A percentile compares a stretch with the other conserved stretches of the same genome.
Evolutionary conservation across 2,113 vertebrate genomes (phyloP).

Genomic region (Cyanistes caeruleus): DNA sequence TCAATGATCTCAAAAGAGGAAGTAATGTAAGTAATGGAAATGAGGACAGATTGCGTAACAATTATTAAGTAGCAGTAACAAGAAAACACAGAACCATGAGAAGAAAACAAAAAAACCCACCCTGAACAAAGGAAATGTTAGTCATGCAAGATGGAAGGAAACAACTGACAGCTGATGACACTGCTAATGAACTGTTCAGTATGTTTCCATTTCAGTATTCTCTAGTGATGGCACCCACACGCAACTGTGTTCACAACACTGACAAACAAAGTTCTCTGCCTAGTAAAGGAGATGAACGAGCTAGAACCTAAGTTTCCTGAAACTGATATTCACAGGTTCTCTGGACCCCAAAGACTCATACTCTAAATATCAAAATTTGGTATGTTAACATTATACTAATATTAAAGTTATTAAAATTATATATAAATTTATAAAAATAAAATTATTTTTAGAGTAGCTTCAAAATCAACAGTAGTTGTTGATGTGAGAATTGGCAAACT

Average conservation of each 20-base stretch:
- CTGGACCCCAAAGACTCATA: neutral
- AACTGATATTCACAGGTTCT: neutral
- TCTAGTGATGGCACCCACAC: neutral
- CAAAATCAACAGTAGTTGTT: neutral
- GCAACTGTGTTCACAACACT: neutral
- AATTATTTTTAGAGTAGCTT: neutral
- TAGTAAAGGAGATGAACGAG: neutral
- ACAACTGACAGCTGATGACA: neutral
- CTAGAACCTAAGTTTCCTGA: neutral
- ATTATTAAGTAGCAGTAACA: neutral
- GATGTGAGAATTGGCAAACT: neutral
- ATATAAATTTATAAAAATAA: neutral
- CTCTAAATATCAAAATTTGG: neutral
- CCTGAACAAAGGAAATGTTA: neutral
- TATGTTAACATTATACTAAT: neutral
- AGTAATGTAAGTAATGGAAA: neutral
- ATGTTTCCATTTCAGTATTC: neutral
- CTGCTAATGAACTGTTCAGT: neutral
- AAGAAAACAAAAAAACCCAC: neutral
- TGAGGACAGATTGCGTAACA: neutral
- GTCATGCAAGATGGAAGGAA: neutral
- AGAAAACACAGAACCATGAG: neutral
- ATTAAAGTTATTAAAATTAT: neutral
- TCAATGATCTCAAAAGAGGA: neutral
- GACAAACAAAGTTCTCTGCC: neutral